These are phyloP conservation scores for Cryptotis parvus DNA, from an alignment of 2,113 vertebrate genomes.

Conservation along the genomic window DNA sequence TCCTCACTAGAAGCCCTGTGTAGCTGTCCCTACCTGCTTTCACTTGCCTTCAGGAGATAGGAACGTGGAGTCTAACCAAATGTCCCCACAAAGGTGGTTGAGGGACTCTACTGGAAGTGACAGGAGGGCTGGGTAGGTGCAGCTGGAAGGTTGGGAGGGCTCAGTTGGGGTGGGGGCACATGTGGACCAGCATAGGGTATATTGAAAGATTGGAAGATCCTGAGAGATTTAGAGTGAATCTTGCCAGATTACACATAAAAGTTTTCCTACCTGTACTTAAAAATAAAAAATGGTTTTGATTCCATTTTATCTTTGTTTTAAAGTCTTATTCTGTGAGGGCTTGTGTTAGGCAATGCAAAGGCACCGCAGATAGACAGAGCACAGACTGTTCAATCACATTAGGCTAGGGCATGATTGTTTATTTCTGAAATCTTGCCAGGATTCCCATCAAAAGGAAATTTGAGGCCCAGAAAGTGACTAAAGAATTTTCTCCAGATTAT, in stretches of 20 bases:
- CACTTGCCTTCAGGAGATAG: too few relatives aligned
- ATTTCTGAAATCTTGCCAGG: background rate
- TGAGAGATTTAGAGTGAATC: background rate
- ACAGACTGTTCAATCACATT: too few relatives aligned
- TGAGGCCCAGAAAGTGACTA: background rate
- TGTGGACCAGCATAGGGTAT: background rate
- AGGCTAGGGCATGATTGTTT: background rate
- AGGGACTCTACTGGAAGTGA: too few relatives aligned
- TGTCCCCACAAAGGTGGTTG: background rate
- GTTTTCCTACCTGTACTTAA: background rate
- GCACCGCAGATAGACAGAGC: background rate
- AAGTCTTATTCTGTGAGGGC: background rate
- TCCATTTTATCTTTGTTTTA: background rate
- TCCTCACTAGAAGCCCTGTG: background rate
- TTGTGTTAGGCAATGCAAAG: background rate
- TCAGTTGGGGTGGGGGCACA: background rate
- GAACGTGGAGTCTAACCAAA: background rate
- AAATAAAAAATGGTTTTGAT: background rate
- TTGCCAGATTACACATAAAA: background rate
- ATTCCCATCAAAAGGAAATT: background rate
- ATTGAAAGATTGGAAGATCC: background rate
- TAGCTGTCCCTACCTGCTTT: background rate
- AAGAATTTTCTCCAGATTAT: background rate
- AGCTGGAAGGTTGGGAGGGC: background rate
- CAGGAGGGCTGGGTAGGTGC: background rate